These are phyloP conservation scores for Galaxea fascicularis DNA, from an alignment of 92 coral and sea anemone genomes.

Conservation along the genomic window DNA sequence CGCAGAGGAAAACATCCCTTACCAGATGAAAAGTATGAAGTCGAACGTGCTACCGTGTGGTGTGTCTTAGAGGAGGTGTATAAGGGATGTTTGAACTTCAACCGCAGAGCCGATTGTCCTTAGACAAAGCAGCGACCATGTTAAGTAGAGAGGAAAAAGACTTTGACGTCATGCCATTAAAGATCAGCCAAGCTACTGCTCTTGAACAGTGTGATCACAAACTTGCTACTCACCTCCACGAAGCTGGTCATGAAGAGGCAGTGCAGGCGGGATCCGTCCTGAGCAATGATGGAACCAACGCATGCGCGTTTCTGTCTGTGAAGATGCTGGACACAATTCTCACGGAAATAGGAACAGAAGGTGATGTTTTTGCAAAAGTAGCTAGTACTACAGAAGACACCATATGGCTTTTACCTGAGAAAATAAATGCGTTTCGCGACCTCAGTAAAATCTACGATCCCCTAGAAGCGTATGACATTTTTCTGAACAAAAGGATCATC, in stretches of 20 bases:
- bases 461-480: constrained; percentile 3
- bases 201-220: constrained; percentile 17
- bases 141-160: constrained; percentile 10
- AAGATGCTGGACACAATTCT: constrained; percentile 2
- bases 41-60: constrained; percentile 31
- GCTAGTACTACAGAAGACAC: not conserved
- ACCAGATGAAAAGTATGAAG: constrained; percentile 12
- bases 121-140: constrained; percentile 12
- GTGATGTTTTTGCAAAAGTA: constrained; percentile 1
- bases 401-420: constrained; percentile 7
- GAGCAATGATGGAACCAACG: constrained; percentile 16
- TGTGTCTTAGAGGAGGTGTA: constrained; percentile 20
- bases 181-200: constrained; percentile 29
- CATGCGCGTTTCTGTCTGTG: constrained; percentile 18
- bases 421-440: constrained; percentile 21
- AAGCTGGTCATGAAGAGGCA: not conserved
- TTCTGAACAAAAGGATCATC: not conserved
- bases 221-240: constrained; percentile 1
- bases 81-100: constrained; percentile 2
- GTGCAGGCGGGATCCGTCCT: constrained; percentile 6
- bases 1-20: constrained; percentile 5
- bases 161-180: not conserved
- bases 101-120: constrained; percentile 5
- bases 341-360: not conserved
- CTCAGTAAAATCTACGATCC: not conserved